Percentiles rank a stretch among this genome's conserved stretches.
These are phyloP conservation scores for Melanotaenia trifasciata DNA, from an alignment of 2,797 vertebrate genomes.

Conservation along the genomic window DNA sequence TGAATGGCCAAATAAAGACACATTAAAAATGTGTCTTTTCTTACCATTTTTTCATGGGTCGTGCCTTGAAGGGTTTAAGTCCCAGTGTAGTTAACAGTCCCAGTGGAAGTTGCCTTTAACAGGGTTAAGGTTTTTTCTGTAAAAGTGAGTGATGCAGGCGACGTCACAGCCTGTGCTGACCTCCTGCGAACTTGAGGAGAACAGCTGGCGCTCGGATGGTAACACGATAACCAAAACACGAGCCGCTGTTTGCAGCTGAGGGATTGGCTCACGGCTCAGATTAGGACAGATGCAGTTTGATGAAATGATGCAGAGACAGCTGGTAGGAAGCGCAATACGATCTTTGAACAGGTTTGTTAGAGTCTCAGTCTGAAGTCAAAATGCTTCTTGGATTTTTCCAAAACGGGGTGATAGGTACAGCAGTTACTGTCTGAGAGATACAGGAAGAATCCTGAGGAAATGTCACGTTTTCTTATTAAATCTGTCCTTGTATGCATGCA, in stretches of 20 bases:
- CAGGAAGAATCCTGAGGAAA: no score
- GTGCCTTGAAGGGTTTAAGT: no score
- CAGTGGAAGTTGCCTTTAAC: not conserved
- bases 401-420: no score
- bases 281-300: conserved; percentile 58
- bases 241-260: conserved; percentile 10
- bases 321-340: conserved; percentile 35
- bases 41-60: no score
- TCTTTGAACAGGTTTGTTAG: conserved; percentile 26
- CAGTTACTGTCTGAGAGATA: not conserved
- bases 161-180: conserved; percentile 35
- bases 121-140: not conserved
- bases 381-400: not conserved
- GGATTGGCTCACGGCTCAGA: conserved; percentile 27
- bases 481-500: no score
- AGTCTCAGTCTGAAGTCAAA: not conserved
- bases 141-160: not conserved
- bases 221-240: conserved; percentile 65
- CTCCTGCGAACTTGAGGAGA: conserved; percentile 29
- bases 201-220: conserved; percentile 60
- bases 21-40: no score
- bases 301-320: conserved; percentile 56
- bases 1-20: no score
- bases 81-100: no score
- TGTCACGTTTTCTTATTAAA: not conserved